phyloP scores from a whole-genome alignment of 2,888 invertebrate genomes.

The Eupeodes latifasciatus region DNA sequence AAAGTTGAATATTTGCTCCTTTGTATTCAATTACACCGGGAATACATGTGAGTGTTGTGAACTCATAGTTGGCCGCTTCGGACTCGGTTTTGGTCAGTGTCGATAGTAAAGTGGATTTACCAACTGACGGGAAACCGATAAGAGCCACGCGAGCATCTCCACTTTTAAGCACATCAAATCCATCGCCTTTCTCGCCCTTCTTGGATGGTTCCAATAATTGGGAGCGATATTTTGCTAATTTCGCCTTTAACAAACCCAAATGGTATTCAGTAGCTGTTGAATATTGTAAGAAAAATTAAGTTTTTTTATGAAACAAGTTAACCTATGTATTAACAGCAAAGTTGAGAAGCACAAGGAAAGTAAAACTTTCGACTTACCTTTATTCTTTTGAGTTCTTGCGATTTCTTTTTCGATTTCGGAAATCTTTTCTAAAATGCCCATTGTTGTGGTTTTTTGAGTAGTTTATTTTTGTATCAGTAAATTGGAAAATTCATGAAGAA shows the following conservation, averaged over 20 bases:
- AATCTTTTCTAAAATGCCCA: constrained; percentile 99
- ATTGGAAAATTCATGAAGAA: constrained; percentile 55
- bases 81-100: constrained; percentile 98
- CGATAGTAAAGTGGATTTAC: constrained; percentile 95
- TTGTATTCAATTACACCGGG: constrained; percentile 99
- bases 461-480: constrained; percentile 20
- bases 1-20: constrained; percentile 98
- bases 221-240: constrained; percentile 96
- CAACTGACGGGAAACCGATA: constrained; percentile 97
- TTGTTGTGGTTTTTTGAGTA: constrained; percentile 82
- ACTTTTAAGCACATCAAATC: constrained; percentile 99
- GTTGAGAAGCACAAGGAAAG: constrained; percentile 31
- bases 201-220: constrained; percentile 97
- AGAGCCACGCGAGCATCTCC: constrained; percentile 99
- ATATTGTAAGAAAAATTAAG: constrained; percentile 45
- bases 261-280: constrained; percentile 98
- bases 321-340: constrained; percentile 76
- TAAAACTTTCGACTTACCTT: constrained; percentile 88
- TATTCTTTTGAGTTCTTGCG: constrained; percentile 99
- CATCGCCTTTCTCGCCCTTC: constrained; percentile 97
- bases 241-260: constrained; percentile 98
- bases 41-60: constrained; percentile 99
- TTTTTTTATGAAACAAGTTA: constrained; percentile 71
- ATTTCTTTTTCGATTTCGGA: constrained; percentile 99
- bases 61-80: constrained; percentile 98